These are phyloP conservation scores for Pantherophis alleghaniensis DNA, from an alignment of 2,797 vertebrate species.

Conservation along the genomic window DNA sequence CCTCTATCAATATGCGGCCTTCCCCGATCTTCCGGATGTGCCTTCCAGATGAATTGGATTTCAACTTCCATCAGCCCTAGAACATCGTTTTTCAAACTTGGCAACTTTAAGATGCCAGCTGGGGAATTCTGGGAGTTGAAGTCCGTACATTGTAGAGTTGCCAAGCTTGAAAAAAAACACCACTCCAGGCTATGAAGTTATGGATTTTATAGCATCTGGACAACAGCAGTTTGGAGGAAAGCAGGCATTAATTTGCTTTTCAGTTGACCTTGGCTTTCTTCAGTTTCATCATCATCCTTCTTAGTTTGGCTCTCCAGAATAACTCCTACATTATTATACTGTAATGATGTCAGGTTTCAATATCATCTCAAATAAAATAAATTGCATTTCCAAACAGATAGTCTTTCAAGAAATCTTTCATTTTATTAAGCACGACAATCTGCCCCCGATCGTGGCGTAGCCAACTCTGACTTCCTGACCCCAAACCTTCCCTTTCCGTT, in stretches of 20 bases:
- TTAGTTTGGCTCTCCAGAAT: background rate
- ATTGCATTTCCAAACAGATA: too few species aligned
- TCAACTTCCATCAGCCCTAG: background rate
- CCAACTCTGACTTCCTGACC: too few species aligned
- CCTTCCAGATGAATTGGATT: background rate
- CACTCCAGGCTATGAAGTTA: background rate
- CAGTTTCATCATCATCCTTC: background rate
- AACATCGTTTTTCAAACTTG: background rate
- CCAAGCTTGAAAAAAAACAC: background rate
- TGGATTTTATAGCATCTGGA: background rate
- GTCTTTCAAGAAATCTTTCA: too few species aligned
- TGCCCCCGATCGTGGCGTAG: too few species aligned
- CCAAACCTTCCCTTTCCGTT: too few species aligned
- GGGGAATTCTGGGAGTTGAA: background rate
- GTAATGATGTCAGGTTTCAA: background rate
- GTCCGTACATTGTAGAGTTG: background rate
- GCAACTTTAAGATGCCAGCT: background rate
- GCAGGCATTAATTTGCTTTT: background rate
- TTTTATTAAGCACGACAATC: too few species aligned
- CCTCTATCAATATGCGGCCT: background rate
- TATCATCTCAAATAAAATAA: too few species aligned
- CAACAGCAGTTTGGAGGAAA: background rate
- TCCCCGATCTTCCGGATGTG: background rate
- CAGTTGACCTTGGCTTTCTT: background rate
- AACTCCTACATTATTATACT: background rate